Conservation (phyloP, 2,113 vertebrate genomes). For the Centropristis striata region DNA sequence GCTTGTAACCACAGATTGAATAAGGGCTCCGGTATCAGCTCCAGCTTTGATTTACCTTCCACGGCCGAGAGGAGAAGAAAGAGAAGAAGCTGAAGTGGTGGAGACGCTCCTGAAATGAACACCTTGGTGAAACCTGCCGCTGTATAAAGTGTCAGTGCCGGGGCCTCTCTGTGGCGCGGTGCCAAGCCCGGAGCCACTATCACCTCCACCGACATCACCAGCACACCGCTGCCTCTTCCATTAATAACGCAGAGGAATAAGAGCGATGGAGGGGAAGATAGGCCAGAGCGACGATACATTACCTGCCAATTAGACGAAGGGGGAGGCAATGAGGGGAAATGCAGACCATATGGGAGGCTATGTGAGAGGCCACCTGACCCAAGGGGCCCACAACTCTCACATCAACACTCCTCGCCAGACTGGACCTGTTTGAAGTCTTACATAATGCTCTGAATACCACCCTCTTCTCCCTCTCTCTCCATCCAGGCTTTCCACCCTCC, state of each 20-base stretch:
- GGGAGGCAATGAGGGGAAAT: slow-evolving; percentile 68
- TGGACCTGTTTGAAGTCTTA: slow-evolving; percentile 79
- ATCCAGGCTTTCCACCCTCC: slow-evolving; percentile 37
- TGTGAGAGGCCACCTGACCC: slow-evolving; percentile 81
- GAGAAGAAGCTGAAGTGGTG: slow-evolving; percentile 57
- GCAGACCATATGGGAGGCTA: slow-evolving; percentile 84
- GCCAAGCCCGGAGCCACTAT: slow-evolving; percentile 74
- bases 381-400: slow-evolving; percentile 77
- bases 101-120: slow-evolving; percentile 85
- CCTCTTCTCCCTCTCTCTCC: slow-evolving; percentile 46
- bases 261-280: slow-evolving; percentile 58
- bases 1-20: slow-evolving; percentile 66
- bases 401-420: slow-evolving; percentile 75
- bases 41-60: slow-evolving; percentile 81
- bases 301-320: slow-evolving; percentile 84
- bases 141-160: slow-evolving; percentile 84
- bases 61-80: slow-evolving; percentile 55
- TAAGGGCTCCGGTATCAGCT: slow-evolving; percentile 69
- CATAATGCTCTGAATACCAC: slow-evolving; percentile 76
- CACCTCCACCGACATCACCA: slow-evolving; percentile 48
- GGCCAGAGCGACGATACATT: slow-evolving; percentile 76
- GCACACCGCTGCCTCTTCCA: slow-evolving; percentile 51
- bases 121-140: slow-evolving; percentile 85
- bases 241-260: slow-evolving; percentile 78
- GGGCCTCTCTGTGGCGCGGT: slow-evolving; percentile 76